Percentiles rank a stretch among this genome's conserved stretches.
phyloP scores from a whole-genome alignment of 2,797 vertebrate species.

The Capromys pilorides region DNA sequence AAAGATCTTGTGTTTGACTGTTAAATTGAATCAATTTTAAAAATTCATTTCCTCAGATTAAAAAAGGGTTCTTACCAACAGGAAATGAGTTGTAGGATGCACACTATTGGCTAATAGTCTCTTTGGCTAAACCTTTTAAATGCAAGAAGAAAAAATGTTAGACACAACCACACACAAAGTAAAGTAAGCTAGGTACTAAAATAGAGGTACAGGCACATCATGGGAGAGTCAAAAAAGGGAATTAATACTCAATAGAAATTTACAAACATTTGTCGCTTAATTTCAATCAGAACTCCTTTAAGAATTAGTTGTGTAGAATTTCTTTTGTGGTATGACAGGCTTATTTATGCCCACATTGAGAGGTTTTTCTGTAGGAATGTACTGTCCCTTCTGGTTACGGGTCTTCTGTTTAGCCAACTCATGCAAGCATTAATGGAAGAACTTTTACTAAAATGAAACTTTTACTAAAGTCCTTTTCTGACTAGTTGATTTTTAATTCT shows the following conservation, averaged over 20 bases:
- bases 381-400: neutral
- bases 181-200: neutral
- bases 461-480: neutral
- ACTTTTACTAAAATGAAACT: neutral
- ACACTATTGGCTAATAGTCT: neutral
- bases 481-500: neutral
- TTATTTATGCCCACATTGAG: neutral
- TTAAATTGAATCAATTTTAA: neutral
- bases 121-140: neutral
- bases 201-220: neutral
- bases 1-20: conserved; percentile 16
- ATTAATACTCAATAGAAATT: neutral
- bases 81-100: neutral
- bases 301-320: neutral
- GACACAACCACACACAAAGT: neutral
- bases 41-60: neutral
- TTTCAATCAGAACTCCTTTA: neutral
- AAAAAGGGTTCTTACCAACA: neutral
- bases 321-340: neutral
- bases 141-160: neutral
- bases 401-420: neutral
- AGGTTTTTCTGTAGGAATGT: neutral
- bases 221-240: too few relatives aligned
- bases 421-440: neutral
- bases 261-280: neutral